Evolutionary conservation across 2,797 vertebrate genomes (phyloP), one percentile per base, ranked within the genome.

Genomic region (Scolopax bukidnonensis): DNA sequence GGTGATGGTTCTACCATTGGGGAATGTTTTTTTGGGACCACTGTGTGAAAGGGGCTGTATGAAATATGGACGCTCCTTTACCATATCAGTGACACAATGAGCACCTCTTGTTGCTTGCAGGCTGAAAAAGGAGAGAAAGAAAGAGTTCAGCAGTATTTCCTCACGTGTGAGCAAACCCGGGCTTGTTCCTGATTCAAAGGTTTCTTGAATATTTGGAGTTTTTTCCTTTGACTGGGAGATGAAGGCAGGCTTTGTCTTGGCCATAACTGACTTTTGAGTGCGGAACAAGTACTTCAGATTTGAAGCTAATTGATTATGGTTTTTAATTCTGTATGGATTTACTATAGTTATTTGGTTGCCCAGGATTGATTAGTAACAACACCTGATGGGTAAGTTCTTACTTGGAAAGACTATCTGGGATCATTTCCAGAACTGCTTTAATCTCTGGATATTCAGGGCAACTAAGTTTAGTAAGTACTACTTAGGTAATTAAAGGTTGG

Each of bases 361-460:
- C 9, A 69, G 70, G 71, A 27, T 47, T 91, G 85, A 76, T 80
- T 56, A 65, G 30, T 81, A 71, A 85, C 21, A 78, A 69, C 56
- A 93, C 25, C 51, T 95, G 89, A 85, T 91, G 77, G 51, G 67
- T 27, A 70, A 71, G 48, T 80, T 95, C 80, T 91, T 96, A 96
- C 81, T 87, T 89, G 84, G 78, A 86, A 94, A 75, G 74, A 50
- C 86, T 93, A 85, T 90, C 73, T 92, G 70, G 73, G 85, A 86
- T 96, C 63, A 60, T 80, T 85, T 89, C 77, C 43, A 48, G 80
- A 87, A 81, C 89, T 85, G 71, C 92, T 94, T 94, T 97, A 97
- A 96, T 96, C 95, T 96, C 76, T 85, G 89, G 84, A 94, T 93
- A 95, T 88, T 89, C 57, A 94, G 94, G 81, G 93, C 67, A 86